These are phyloP conservation scores for Elaphurus davidianus DNA, from an alignment of 2,113 vertebrate genomes.

Conservation along the genomic window DNA sequence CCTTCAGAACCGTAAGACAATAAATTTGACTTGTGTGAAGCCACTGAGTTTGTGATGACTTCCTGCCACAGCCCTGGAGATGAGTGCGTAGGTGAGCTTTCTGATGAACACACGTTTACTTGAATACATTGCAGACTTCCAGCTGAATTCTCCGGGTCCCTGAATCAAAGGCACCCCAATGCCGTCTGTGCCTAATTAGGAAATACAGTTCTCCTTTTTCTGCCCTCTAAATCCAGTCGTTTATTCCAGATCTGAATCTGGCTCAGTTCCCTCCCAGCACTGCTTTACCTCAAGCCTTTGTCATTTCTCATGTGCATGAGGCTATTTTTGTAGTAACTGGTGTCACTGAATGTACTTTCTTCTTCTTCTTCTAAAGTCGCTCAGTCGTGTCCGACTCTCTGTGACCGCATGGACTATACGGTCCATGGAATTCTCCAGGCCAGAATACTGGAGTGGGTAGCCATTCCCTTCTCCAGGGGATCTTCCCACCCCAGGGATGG, in stretches of 20 bases:
- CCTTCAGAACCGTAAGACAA: background rate
- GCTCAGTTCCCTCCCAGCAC: background rate
- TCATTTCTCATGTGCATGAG: background rate
- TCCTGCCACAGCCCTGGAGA: background rate
- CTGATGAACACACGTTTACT: background rate
- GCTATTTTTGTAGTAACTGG: background rate
- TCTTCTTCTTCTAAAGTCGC: background rate
- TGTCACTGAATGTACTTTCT: background rate
- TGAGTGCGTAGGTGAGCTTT: background rate
- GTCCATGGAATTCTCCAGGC: background rate
- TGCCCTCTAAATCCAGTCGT: background rate
- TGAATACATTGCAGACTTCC: background rate
- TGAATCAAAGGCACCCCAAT: too few species aligned
- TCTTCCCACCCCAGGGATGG: rapidly evolving
- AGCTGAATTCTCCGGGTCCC: background rate
- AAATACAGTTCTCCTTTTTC: background rate
- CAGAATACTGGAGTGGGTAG: background rate
- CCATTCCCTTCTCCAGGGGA: background rate
- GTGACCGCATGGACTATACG: rapidly evolving
- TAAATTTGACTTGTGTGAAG: background rate
- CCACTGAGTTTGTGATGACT: background rate
- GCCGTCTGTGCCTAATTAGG: background rate
- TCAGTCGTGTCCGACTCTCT: background rate
- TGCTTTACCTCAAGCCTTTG: background rate
- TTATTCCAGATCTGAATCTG: background rate